Evolutionary conservation across 37 sponge, comb jelly and placozoan species (phyloP).

Genomic region (Amphimedon queenslandica): DNA sequence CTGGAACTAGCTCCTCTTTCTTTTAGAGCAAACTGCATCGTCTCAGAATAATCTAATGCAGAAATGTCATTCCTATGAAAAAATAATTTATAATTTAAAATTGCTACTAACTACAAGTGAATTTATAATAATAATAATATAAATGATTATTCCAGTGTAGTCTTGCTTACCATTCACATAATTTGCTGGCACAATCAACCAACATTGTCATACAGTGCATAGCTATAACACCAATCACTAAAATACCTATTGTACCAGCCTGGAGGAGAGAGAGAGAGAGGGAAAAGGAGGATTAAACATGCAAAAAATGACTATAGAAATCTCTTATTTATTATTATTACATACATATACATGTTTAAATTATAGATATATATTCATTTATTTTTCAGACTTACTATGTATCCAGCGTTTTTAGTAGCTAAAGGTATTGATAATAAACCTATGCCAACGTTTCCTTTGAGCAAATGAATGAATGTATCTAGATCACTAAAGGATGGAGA

Average conservation of each 20-base stretch:
- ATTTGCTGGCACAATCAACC: conserved; percentile 25
- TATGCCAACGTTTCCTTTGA: conserved; percentile 92
- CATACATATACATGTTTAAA: too few relatives aligned
- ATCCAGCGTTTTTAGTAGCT: conserved; percentile 68
- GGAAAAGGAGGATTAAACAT: too few relatives aligned
- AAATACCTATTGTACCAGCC: conserved; percentile 25
- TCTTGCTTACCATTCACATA: conserved; percentile 41
- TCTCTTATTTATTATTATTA: too few relatives aligned
- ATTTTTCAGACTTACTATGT: conserved; percentile 76
- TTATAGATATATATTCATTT: too few relatives aligned
- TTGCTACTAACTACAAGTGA: too few relatives aligned
- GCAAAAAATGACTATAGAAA: too few relatives aligned
- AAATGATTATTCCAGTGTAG: too few relatives aligned
- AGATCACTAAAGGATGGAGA: conserved; percentile 34
- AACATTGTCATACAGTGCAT: conserved; percentile 70
- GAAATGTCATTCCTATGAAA: conserved; percentile 24
- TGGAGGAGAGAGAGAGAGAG: too few relatives aligned
- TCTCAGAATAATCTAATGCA: conserved; percentile 77
- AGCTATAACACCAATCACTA: conserved; percentile 44
- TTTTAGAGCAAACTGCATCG: conserved; percentile 58
- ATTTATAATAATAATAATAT: too few relatives aligned
- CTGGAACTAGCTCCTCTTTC: conserved; percentile 3
- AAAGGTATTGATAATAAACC: conserved; percentile 83
- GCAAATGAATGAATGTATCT: conserved; percentile 70
- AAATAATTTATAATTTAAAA: too few relatives aligned